Percentiles rank a stretch among this genome's conserved stretches.
Conservation (phyloP, 2,113 vertebrate species). For the Amblyornis subalaris region DNA sequence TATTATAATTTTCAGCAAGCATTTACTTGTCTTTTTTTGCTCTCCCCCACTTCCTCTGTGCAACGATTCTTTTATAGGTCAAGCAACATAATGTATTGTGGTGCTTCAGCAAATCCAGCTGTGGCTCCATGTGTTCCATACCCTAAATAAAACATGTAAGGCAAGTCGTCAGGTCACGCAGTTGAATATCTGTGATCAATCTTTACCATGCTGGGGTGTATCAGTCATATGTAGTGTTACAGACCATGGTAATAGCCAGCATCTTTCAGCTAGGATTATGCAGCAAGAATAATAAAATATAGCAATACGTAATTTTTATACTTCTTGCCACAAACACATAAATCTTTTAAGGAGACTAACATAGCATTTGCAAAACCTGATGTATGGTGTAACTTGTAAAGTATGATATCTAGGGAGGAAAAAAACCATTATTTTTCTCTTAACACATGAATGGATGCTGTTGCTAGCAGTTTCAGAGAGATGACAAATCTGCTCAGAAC, state of each 20-base stretch:
- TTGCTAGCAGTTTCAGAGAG: neutral
- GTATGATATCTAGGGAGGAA: neutral
- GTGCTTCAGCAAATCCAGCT: constrained; percentile 17
- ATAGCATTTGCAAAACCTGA: neutral
- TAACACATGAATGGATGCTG: neutral
- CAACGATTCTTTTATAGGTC: neutral
- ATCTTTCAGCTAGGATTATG: neutral
- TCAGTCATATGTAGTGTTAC: neutral
- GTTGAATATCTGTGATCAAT: constrained; percentile 20
- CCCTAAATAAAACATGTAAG: constrained; percentile 40
- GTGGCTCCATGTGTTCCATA: constrained; percentile 3
- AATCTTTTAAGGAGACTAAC: neutral
- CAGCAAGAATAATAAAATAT: constrained; percentile 24
- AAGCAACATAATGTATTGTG: neutral
- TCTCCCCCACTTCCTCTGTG: neutral
- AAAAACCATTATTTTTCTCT: neutral
- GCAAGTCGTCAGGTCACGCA: neutral
- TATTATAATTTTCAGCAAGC: neutral
- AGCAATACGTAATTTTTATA: constrained; percentile 26
- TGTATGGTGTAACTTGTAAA: neutral
- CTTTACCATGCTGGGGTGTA: neutral
- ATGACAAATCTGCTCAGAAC: neutral
- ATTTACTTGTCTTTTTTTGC: neutral
- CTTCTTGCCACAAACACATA: neutral
- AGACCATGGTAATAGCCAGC: neutral